Evolutionary conservation across 2,888 invertebrate genomes (phyloP).

Genomic region (Siphlonurus alternatus): DNA sequence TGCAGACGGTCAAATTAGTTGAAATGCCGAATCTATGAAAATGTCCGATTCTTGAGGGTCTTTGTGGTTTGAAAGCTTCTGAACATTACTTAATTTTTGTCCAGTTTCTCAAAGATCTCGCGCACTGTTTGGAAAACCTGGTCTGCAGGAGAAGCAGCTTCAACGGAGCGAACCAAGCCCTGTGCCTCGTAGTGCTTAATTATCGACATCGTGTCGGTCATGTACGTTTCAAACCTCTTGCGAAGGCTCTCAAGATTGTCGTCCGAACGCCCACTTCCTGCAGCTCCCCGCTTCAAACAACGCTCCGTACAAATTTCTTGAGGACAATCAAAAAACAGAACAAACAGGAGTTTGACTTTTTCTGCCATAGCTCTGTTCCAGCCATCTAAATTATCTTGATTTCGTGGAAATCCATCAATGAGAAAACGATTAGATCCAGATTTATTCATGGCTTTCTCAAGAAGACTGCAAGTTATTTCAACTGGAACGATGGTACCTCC

Average conservation of each 20-base stretch:
- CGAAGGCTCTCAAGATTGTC: constrained; percentile 80
- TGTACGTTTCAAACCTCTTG: constrained; percentile 74
- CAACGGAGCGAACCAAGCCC: constrained; percentile 55
- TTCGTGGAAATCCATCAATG: constrained; percentile 96
- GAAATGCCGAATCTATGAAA: too few relatives aligned
- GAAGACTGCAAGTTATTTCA: constrained; percentile 89
- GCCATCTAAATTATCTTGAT: constrained; percentile 88
- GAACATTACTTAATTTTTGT: neutral
- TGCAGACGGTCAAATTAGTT: too few relatives aligned
- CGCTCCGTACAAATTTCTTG: constrained; percentile 67
- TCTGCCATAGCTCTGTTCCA: constrained; percentile 73
- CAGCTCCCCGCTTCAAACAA: constrained; percentile 72
- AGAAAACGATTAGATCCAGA: constrained; percentile 61
- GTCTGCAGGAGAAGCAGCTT: constrained; percentile 47
- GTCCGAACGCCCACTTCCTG: constrained; percentile 82
- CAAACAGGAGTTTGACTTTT: constrained; percentile 69
- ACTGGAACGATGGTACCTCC: constrained; percentile 96
- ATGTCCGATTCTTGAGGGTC: too few relatives aligned
- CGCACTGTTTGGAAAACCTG: constrained; percentile 46
- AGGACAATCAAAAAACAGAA: constrained; percentile 83
- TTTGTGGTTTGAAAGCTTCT: too few relatives aligned
- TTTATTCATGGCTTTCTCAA: constrained; percentile 44
- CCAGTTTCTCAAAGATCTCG: constrained; percentile 15
- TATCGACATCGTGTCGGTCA: constrained; percentile 77
- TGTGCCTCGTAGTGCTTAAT: constrained; percentile 58